Evolutionary conservation across 2,888 invertebrate species (phyloP).

Genomic region (Dexiosoma caninum): DNA sequence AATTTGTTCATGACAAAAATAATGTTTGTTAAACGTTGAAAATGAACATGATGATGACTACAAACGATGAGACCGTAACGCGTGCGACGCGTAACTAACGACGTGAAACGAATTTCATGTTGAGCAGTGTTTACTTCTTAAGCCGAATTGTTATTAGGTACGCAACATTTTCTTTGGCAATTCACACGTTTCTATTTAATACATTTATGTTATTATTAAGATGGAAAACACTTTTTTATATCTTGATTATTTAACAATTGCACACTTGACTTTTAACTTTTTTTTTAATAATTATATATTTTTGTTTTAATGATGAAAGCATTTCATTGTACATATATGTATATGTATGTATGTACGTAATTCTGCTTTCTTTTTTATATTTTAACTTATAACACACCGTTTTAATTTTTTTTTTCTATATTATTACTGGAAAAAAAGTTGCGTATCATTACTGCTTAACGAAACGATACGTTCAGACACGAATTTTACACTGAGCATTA

Average conservation of each 20-base stretch:
- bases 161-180: neutral
- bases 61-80: constrained; percentile 30
- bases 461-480: constrained; percentile 78
- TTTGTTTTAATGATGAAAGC: neutral
- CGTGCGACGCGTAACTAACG: constrained; percentile 35
- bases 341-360: too few relatives aligned
- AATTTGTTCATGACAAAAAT: constrained; percentile 14
- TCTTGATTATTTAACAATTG: neutral
- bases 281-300: neutral
- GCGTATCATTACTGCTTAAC: constrained; percentile 74
- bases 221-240: neutral
- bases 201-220: neutral
- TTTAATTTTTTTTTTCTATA: constrained; percentile 41
- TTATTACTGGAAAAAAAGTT: constrained; percentile 50
- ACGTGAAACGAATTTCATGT: constrained; percentile 42
- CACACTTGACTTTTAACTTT: neutral
- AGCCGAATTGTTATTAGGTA: neutral
- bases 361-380: neutral
- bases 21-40: constrained; percentile 13
- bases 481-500: constrained; percentile 77
- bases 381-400: constrained; percentile 43
- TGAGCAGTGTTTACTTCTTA: neutral
- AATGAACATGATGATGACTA: neutral
- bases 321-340: too few relatives aligned
- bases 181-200: neutral